Conservation (phyloP, 2,797 vertebrate genomes). For the Clarias pachynema region DNA sequence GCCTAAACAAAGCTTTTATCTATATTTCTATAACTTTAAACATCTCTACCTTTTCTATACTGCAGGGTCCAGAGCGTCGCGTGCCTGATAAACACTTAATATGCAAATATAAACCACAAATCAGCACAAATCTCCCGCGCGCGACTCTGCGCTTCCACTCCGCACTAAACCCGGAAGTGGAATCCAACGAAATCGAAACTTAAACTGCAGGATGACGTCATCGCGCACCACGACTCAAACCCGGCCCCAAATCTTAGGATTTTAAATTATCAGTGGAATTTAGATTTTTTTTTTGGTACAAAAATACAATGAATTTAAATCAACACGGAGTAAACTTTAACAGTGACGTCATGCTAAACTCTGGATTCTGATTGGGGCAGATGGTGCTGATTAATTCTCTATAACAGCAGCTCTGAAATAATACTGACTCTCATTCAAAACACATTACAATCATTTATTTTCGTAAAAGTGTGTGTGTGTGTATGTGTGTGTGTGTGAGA, state of each 20-base stretch:
- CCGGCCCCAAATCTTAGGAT: not conserved
- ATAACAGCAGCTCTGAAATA: not conserved
- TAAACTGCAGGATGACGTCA: not conserved
- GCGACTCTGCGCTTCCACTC: not conserved
- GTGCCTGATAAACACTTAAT: not conserved
- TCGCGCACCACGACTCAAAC: not conserved
- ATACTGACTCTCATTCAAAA: not conserved
- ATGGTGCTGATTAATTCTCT: not conserved
- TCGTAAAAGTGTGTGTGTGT: too few relatives aligned
- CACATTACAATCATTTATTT: not conserved
- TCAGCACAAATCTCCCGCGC: not conserved
- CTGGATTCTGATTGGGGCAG: constrained; percentile 1
- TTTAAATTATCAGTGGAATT: not conserved
- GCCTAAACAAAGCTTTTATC: not conserved
- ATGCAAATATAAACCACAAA: not conserved
- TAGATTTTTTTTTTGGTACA: not conserved
- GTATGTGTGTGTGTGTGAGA: too few relatives aligned
- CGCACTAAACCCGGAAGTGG: not conserved
- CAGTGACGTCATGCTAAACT: not conserved
- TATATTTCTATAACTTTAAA: not conserved
- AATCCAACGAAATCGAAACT: not conserved
- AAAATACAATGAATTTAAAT: not conserved
- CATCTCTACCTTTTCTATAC: not conserved
- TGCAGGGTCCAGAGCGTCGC: not conserved
- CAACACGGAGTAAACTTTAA: not conserved